Base-by-base conservation (phyloP, 2,888 invertebrate genomes). In the Sphaerophoria taeniata region DNA sequence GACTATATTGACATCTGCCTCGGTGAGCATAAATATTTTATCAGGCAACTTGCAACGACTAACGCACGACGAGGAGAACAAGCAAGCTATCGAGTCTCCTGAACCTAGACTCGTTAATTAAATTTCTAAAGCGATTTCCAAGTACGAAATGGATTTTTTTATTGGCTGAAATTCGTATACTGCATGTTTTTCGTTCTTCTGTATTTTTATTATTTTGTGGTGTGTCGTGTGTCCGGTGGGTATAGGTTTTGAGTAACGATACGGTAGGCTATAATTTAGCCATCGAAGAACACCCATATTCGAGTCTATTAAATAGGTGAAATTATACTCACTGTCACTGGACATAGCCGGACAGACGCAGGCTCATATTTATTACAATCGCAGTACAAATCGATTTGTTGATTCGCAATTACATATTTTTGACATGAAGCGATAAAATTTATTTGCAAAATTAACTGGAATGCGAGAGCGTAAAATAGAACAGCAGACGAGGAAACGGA, bases 341-440 rank as follows among this genome's bases (percentile, higher is more conserved):
- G 33, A 53, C 53, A 43, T 39, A 7, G 5, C 5, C n/a, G 36
- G 6, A 24, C 4, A 3, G 24, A 43, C 70, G 43, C 76, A 70
- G 61, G 36, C 47, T 55, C 47, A 71, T 47, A 70, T 55, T 77
- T 55, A 70, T 55, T 70, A 55, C 77, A 77, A 63, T 63, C 31
- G 33, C 39, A 14, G 56, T 56, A 47, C 12, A 61, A 77, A 77
- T 63, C 77, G 77, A 77, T 77, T 77, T 77, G 77, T 77, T 71
- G 11, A 24, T 31, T 56, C 39, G 63, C 56, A 65, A 71, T 77
- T 71, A 77, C 61, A 51, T 56, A 61, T 76, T 70, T 53, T 31
- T 45, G 51, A 55, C 45, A 36, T 76, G 53, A 76, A 76, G 61
- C 61, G 43, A 36, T 61, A 51, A 24, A 34, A 24, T 69, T 69